Evolutionary conservation across 2,113 vertebrate genomes (phyloP).

Genomic region (Gymnobelideus leadbeateri): DNA sequence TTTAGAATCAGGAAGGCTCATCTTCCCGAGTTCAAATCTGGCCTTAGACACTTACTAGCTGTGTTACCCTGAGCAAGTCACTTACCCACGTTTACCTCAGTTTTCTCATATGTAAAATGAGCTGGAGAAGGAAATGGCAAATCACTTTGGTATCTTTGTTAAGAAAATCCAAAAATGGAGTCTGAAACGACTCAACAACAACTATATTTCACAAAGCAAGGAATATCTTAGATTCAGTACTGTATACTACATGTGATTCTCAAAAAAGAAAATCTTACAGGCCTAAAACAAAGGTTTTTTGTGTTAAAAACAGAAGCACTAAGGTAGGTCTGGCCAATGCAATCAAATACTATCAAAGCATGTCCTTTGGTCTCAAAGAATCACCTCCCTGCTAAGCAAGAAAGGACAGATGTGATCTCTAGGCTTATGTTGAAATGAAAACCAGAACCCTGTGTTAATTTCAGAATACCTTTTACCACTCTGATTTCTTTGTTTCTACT

Average conservation of each 20-base stretch:
- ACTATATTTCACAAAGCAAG: background rate
- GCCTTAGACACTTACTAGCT: background rate
- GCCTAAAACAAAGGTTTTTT: background rate
- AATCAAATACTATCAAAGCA: slow-evolving; percentile 12
- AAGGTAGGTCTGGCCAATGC: background rate
- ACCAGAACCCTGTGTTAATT: background rate
- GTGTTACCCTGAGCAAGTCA: background rate
- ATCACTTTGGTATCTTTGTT: background rate
- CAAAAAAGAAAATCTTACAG: background rate
- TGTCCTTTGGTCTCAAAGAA: background rate
- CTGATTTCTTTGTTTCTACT: slow-evolving; percentile 35
- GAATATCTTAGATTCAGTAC: background rate
- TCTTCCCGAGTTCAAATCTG: background rate
- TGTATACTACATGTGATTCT: background rate
- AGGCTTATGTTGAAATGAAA: slow-evolving; percentile 3
- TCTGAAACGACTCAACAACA: background rate
- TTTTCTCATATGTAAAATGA: background rate
- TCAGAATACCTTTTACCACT: slow-evolving; percentile 2
- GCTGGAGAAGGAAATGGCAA: background rate
- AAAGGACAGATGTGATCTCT: slow-evolving; percentile 11
- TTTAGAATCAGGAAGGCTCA: background rate
- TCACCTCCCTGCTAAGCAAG: slow-evolving; percentile 21
- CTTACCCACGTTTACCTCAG: background rate
- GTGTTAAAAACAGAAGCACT: background rate
- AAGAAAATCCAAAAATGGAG: background rate